phyloP scores from a whole-genome alignment of 37 sponge, comb jelly and placozoan genomes.

The Diacarnus erythraeanus region DNA sequence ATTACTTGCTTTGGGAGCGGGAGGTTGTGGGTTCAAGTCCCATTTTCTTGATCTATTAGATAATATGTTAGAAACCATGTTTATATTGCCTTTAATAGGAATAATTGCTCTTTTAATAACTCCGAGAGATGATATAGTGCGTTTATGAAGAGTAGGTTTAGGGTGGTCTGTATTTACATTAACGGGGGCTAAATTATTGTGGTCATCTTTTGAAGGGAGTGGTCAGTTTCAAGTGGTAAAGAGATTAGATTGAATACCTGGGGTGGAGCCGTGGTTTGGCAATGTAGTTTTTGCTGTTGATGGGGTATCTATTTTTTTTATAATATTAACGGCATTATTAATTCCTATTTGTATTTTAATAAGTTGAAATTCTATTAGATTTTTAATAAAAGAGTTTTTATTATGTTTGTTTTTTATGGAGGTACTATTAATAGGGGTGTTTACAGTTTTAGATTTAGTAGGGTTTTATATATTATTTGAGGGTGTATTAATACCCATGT shows the following conservation, averaged over 20 bases:
- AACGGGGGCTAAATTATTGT: constrained; percentile 58
- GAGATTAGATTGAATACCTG: constrained; percentile 33
- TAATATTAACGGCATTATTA: constrained; percentile 63
- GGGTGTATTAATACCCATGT: constrained; percentile 80
- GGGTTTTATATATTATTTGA: constrained; percentile 86
- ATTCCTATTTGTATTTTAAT: constrained; percentile 76
- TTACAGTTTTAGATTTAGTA: constrained; percentile 68
- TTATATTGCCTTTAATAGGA: constrained; percentile 48
- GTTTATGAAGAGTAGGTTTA: constrained; percentile 36
- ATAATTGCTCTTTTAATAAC: constrained; percentile 19
- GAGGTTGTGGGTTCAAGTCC: constrained; percentile 80
- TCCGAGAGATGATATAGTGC: neutral
- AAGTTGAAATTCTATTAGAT: constrained; percentile 67
- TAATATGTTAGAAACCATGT: constrained; percentile 48
- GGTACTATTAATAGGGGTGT: constrained; percentile 69
- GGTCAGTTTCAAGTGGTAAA: constrained; percentile 63
- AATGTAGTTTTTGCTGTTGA: constrained; percentile 63
- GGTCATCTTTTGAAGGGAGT: constrained; percentile 60
- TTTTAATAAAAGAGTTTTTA: constrained; percentile 65
- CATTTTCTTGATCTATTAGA: constrained; percentile 51
- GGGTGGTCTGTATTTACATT: constrained; percentile 64
- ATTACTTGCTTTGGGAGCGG: constrained; percentile 82
- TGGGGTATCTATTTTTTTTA: constrained; percentile 65
- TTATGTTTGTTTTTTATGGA: constrained; percentile 71
- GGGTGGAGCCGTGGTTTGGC: constrained; percentile 26